A percentile compares a stretch with the other conserved stretches of the same genome.
Conservation (phyloP, 2,113 vertebrate species). For the Suricata suricatta region DNA sequence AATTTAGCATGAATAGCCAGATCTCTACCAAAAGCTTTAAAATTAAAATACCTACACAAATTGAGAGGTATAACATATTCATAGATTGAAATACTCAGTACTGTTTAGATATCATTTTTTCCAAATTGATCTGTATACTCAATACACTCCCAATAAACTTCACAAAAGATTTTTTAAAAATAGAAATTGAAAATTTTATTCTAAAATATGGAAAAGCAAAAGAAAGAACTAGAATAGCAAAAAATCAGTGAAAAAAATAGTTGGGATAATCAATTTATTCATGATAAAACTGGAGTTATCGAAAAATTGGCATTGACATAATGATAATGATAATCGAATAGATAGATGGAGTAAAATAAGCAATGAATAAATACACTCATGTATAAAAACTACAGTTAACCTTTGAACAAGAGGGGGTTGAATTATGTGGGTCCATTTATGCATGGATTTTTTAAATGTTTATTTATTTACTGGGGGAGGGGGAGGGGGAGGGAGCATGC, state of each 20-base stretch:
- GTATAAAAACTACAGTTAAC: neutral
- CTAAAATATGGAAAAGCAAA: neutral
- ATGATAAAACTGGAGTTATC: neutral
- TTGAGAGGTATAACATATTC: neutral
- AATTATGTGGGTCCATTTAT: too few relatives aligned
- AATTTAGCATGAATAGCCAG: neutral
- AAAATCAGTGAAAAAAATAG: neutral
- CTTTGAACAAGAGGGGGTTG: too few relatives aligned
- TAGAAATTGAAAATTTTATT: neutral
- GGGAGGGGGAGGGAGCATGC: too few relatives aligned
- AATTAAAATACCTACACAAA: neutral
- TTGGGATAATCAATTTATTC: neutral
- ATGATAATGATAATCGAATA: neutral
- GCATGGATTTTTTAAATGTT: too few relatives aligned
- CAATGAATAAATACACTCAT: neutral
- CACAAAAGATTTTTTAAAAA: neutral
- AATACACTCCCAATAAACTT: neutral
- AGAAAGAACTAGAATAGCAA: neutral
- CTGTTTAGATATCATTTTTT: neutral
- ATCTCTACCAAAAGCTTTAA: neutral
- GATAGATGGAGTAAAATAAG: neutral
- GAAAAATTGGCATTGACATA: neutral
- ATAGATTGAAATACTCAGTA: neutral
- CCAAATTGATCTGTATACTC: neutral
- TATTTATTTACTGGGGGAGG: too few relatives aligned